A percentile compares a stretch with the other conserved stretches of the same genome.
Evolutionary conservation across 2,888 invertebrate species (phyloP).

Genomic region (Endomychus coccineus): DNA sequence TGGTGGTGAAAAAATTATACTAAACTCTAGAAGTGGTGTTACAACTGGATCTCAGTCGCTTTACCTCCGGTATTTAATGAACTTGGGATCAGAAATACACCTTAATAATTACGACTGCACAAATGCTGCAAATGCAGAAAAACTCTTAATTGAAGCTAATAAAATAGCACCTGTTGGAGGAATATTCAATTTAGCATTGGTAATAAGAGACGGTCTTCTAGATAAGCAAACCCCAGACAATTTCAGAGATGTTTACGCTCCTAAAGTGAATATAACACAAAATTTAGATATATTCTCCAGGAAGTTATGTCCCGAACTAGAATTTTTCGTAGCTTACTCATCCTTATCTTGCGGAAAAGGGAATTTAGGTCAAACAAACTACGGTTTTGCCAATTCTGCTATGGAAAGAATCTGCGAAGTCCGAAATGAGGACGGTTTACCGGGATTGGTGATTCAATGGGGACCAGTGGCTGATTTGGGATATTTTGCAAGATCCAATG

Average conservation of each 20-base stretch:
- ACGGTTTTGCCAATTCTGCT: slow-evolving; percentile 29
- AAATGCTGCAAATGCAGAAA: slow-evolving; percentile 38
- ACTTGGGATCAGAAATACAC: slow-evolving; percentile 29
- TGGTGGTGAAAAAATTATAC: slow-evolving; percentile 71
- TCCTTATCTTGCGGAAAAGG: slow-evolving; percentile 27
- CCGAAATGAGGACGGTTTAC: slow-evolving; percentile 23
- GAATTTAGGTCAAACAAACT: slow-evolving; percentile 28
- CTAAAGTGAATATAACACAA: slow-evolving; percentile 54
- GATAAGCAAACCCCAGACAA: slow-evolving; percentile 48
- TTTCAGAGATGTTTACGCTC: slow-evolving; percentile 48
- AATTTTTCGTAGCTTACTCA: slow-evolving; percentile 28
- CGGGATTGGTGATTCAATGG: slow-evolving; percentile 29
- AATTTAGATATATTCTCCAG: slow-evolving; percentile 50
- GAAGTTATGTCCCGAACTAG: slow-evolving; percentile 41
- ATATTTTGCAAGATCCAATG: slow-evolving; percentile 14
- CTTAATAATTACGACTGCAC: slow-evolving; percentile 42
- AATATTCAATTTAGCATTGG: slow-evolving; percentile 58
- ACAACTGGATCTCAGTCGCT: slow-evolving; percentile 74
- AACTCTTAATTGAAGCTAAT: slow-evolving; percentile 40
- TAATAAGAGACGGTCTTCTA: slow-evolving; percentile 48
- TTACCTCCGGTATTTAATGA: slow-evolving; percentile 52
- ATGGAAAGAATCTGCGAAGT: slow-evolving; percentile 29
- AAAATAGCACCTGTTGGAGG: slow-evolving; percentile 52
- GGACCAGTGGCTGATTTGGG: slow-evolving; percentile 29
- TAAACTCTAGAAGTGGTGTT: slow-evolving; percentile 78